Percentiles rank a stretch among this genome's conserved stretches.
Conservation (phyloP, 2,113 vertebrate species). For the Gymnarchus niloticus region DNA sequence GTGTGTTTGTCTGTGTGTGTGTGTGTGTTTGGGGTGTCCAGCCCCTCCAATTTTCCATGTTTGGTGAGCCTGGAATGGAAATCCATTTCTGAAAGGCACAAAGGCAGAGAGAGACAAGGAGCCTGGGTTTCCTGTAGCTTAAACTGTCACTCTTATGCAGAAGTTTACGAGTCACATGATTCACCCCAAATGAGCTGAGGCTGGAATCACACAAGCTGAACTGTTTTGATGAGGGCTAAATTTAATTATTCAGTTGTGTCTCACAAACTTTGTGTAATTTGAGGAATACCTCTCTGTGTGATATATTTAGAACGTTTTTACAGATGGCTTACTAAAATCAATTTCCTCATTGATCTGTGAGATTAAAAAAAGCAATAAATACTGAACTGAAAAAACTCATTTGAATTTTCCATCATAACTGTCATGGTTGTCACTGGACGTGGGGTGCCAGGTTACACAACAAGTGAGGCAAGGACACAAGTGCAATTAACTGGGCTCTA, state of each 20-base stretch:
- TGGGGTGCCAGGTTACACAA: too few relatives aligned
- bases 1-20: conserved; percentile 28
- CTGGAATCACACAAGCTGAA: not conserved
- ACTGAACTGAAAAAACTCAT: not conserved
- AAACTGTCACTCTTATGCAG: conserved; percentile 45
- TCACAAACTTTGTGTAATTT: not conserved
- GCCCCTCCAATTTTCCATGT: conserved; percentile 58
- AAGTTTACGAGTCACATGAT: not conserved
- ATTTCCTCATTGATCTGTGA: not conserved
- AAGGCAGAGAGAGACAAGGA: conserved; percentile 58
- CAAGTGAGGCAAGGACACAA: too few relatives aligned
- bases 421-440: too few relatives aligned
- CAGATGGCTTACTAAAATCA: not conserved
- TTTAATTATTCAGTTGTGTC: not conserved
- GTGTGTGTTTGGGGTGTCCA: conserved; percentile 52
- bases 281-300: not conserved
- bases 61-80: conserved; percentile 62
- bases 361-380: not conserved
- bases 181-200: not conserved
- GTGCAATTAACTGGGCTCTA: too few relatives aligned
- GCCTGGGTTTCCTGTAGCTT: conserved; percentile 49
- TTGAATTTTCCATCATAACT: not conserved
- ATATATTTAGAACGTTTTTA: not conserved
- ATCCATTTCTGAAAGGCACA: conserved; percentile 70
- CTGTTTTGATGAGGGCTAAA: not conserved